phyloP scores from a whole-genome alignment of 2,888 invertebrate genomes.

The Cephalotes varians region DNA sequence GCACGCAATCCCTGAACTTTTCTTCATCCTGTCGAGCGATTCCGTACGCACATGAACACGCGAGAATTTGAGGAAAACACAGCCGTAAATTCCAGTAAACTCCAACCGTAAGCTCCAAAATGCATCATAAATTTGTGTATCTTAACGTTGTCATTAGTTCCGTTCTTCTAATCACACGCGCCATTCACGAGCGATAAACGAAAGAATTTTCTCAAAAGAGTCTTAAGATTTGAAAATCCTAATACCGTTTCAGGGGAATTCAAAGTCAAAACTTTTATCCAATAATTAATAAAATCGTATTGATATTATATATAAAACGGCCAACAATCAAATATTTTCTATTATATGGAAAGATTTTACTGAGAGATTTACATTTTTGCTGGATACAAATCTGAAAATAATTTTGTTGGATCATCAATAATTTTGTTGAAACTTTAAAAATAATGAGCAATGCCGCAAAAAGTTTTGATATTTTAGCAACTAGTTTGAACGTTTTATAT shows the following conservation, averaged over 20 bases:
- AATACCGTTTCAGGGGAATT: not conserved
- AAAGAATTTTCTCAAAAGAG: not conserved
- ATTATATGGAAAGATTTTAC: too few relatives aligned
- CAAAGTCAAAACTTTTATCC: not conserved
- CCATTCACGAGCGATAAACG: not conserved
- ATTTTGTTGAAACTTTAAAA: too few relatives aligned
- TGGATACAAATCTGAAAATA: too few relatives aligned
- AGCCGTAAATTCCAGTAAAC: conserved; percentile 16
- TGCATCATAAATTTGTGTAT: conserved; percentile 21
- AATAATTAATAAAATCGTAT: not conserved
- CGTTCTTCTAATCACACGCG: conserved; percentile 23
- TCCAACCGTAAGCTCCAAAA: too few relatives aligned
- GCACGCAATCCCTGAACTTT: conserved; percentile 58
- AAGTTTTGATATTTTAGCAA: too few relatives aligned
- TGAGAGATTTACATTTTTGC: too few relatives aligned
- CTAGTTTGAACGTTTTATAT: too few relatives aligned
- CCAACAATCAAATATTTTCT: not conserved
- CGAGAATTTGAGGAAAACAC: not conserved
- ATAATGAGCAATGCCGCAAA: too few relatives aligned
- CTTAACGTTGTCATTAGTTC: conserved; percentile 2
- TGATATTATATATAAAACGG: not conserved
- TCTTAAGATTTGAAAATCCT: not conserved
- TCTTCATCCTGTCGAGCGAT: conserved; percentile 57
- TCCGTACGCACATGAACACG: conserved; percentile 4
- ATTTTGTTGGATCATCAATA: too few relatives aligned